Conservation (phyloP, 2,113 vertebrate genomes). For the Esox niger region DNA sequence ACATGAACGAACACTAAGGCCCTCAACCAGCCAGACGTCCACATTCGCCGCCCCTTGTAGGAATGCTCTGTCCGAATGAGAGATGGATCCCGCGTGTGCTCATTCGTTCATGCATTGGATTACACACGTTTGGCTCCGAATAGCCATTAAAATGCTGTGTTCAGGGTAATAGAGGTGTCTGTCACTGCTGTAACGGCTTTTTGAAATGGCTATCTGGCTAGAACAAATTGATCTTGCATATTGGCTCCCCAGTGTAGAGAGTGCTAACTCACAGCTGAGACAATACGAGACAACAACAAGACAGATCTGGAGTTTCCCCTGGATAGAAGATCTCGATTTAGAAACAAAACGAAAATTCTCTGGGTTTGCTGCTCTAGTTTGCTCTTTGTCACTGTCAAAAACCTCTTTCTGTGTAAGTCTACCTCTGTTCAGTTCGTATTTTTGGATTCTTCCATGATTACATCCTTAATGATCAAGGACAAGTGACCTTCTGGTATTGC, state of each 20-base stretch:
- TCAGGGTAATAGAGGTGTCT: conserved; percentile 14
- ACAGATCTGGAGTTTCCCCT: background rate
- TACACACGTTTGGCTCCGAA: background rate
- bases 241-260: background rate
- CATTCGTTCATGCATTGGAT: background rate
- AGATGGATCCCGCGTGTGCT: background rate
- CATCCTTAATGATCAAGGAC: too few species aligned
- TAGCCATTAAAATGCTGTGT: conserved; percentile 3
- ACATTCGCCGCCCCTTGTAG: background rate
- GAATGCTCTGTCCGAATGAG: background rate
- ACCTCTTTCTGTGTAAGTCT: background rate
- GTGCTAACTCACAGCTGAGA: conserved; percentile 9
- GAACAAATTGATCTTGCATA: conserved; percentile 10
- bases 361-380: background rate
- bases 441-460: too few species aligned
- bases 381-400: conserved; percentile 1
- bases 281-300: conserved; percentile 12
- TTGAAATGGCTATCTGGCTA: conserved; percentile 11
- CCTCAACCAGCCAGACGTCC: background rate
- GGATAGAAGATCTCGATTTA: background rate
- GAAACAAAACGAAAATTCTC: background rate
- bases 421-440: too few species aligned
- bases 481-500: too few species aligned
- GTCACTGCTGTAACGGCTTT: conserved; percentile 9
- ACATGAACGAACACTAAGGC: background rate